These are phyloP conservation scores for Holothuria scabra DNA, from an alignment of 53 echinoderm and acorn worm genomes.

Conservation along the genomic window DNA sequence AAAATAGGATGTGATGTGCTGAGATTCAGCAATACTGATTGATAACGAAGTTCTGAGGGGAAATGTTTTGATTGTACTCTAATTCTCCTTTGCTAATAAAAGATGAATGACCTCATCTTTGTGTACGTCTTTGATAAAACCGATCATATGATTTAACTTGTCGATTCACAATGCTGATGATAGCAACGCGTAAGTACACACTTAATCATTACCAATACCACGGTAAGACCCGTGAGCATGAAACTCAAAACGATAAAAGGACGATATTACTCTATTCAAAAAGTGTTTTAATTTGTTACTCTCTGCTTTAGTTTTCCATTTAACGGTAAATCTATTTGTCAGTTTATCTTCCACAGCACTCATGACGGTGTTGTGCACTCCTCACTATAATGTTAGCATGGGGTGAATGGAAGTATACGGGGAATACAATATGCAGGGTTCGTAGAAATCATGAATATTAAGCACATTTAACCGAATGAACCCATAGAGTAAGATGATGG, in stretches of 20 bases:
- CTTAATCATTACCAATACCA: no score
- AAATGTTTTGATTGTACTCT: constrained; percentile 2
- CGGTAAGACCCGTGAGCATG: no score
- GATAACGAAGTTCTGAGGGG: no score
- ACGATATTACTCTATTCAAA: no score
- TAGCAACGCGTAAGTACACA: no score
- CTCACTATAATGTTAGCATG: constrained; percentile 3
- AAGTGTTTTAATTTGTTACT: no score
- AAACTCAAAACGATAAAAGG: no score
- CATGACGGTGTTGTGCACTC: not conserved
- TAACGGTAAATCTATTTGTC: no score
- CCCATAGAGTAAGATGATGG: not conserved
- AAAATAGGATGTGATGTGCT: no score
- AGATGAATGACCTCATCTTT: constrained; percentile 49
- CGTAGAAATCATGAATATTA: constrained; percentile 44
- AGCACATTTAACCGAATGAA: constrained; percentile 35
- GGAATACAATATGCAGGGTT: constrained; percentile 32
- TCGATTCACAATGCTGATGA: constrained; percentile 16
- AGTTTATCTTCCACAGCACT: no score
- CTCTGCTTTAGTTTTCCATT: no score
- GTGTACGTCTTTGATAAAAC: constrained; percentile 21
- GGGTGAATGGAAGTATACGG: constrained; percentile 28
- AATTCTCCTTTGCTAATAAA: constrained; percentile 17
- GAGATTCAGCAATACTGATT: no score
- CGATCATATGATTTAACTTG: constrained; percentile 41